These are phyloP conservation scores for Toxotes lorentzi DNA, from an alignment of 2,797 vertebrate species.

Conservation along the genomic window DNA sequence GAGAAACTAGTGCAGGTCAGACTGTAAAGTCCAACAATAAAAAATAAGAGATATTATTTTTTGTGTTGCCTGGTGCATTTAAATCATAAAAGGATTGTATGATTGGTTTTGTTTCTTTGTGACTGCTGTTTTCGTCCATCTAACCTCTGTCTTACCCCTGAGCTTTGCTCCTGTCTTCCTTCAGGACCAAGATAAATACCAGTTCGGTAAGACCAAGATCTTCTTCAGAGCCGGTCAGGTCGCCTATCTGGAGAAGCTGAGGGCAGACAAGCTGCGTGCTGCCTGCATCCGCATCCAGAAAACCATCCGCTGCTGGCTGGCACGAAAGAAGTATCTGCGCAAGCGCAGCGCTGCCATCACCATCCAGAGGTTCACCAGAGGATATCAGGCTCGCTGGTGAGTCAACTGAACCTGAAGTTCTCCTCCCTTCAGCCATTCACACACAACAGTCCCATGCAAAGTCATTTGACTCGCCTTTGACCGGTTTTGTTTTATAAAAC, in stretches of 20 bases:
- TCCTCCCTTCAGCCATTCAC: background rate
- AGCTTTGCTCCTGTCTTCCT: conserved; percentile 12
- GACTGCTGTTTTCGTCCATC: background rate
- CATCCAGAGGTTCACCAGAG: conserved; percentile 94
- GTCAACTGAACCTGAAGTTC: conserved; percentile 40
- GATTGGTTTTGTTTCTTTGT: background rate
- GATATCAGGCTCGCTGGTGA: conserved; percentile 97
- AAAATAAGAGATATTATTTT: background rate
- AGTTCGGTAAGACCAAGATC: conserved; percentile 99
- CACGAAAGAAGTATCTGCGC: conserved; percentile 94
- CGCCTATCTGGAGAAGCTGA: conserved; percentile 96
- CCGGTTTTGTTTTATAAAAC: background rate
- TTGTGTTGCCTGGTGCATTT: background rate
- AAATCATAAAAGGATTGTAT: background rate
- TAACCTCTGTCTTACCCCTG: background rate
- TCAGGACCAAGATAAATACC: conserved; percentile 98
- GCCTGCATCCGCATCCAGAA: conserved; percentile 99
- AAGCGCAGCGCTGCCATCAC: conserved; percentile 92
- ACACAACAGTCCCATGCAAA: background rate
- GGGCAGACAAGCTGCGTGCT: conserved; percentile 94
- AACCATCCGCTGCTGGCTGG: conserved; percentile 97
- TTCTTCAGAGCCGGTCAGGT: conserved; percentile 99
- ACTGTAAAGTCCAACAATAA: background rate
- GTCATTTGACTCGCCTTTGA: background rate
- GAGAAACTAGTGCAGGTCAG: conserved; percentile 95